Conservation (phyloP, 2,888 invertebrate species). For the Drosophila incognita region DNA sequence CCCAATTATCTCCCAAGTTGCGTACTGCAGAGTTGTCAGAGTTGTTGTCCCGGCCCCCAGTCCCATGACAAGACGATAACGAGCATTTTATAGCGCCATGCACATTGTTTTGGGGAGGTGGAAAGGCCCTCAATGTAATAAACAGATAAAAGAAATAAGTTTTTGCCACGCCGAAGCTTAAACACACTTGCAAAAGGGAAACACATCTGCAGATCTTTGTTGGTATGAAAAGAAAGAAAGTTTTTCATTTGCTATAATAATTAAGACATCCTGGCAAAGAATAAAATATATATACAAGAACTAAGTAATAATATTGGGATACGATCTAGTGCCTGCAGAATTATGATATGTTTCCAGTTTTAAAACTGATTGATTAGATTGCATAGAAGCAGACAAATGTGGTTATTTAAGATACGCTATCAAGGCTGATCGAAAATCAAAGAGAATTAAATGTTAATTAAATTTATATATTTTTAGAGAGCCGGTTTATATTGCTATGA, state of each 20-base stretch:
- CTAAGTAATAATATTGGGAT: not conserved
- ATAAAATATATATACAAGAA: not conserved
- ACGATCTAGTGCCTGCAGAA: not conserved
- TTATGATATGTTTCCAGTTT: not conserved
- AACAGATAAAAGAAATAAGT: not conserved
- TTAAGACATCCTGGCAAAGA: not conserved
- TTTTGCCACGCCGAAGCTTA: not conserved
- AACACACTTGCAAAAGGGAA: not conserved
- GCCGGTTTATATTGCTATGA: not conserved
- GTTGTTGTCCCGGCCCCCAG: not conserved
- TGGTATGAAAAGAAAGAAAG: not conserved
- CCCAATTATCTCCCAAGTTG: slow-evolving; percentile 64
- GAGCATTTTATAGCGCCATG: slow-evolving; percentile 26
- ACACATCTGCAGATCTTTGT: not conserved
- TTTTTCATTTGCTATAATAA: not conserved
- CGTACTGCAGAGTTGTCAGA: slow-evolving; percentile 7
- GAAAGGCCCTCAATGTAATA: not conserved
- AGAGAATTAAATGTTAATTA: not conserved
- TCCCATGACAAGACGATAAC: slow-evolving; percentile 54
- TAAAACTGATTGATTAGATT: not conserved
- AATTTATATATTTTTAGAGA: not conserved
- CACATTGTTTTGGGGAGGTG: not conserved
- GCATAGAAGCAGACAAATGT: not conserved
- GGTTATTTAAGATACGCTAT: not conserved
- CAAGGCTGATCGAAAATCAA: not conserved